Base-by-base conservation (phyloP, 2,888 invertebrate species). In the Heliconius aoede region DNA sequence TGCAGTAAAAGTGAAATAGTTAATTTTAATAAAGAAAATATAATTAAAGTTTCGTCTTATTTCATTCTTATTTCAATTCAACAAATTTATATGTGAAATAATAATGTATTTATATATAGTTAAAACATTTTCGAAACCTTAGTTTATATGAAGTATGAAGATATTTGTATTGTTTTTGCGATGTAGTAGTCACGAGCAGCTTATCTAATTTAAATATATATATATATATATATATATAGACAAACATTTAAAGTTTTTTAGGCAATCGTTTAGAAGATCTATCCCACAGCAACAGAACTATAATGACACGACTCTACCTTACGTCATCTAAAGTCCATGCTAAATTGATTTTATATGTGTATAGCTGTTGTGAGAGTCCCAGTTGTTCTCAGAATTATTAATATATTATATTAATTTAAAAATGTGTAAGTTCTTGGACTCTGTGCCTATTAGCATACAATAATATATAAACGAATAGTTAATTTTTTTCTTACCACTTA, bases 241-340 rank as follows among this genome's bases (percentile, higher is more conserved):
- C 32, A 73, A 58, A 75, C 68, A 46, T 68, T 58, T 68, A 24
- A 73, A 61, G 11, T 69, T 72, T 75, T 78, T 64, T 76, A 68
- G 55, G 72, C 28, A 58, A 76, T 76, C 62, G 69, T 75, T 40
- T 69, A 68, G 32, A 36, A 62, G 40, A 76, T 64, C 64, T 76
- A 64, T 55, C 26, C 74, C 78, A 55, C 78, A 72, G 78, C 71
- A 73, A 78, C 74, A 74, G 72, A 76, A 72, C 76, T 78, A 76
- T 78, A 67, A 32, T 72, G 78, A 69, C 76, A 32, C 73, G 78
- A 69, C 76, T 78, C 68, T 72, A 76, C 67, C 79, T 91, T 90
- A 89, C 90, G 88, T 91, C 90, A 91, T 86, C 83, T 75, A 77
- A 76, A 86, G 84, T 80, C 86, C 88, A 86, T 88, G 82, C 79